These are phyloP conservation scores for Pampusana beccarii DNA, from an alignment of 2,113 vertebrate species.

Conservation along the genomic window DNA sequence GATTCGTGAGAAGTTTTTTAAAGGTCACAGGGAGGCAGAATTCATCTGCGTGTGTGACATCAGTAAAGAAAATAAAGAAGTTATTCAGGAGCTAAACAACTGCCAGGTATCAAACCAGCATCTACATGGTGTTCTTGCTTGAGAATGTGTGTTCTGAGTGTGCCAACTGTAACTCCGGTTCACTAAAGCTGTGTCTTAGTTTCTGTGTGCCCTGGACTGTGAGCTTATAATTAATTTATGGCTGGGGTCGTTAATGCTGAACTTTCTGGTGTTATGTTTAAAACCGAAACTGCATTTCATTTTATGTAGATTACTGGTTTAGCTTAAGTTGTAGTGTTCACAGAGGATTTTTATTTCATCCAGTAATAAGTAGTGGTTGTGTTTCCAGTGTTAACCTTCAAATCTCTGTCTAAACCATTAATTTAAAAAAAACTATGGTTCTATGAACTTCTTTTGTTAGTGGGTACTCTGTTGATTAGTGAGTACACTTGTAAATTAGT, in stretches of 20 bases:
- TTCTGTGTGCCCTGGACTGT: neutral
- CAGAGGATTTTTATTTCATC: neutral
- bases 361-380: neutral
- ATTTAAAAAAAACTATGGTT: neutral
- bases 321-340: neutral
- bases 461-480: neutral
- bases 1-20: conserved; percentile 92
- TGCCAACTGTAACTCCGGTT: neutral
- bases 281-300: neutral
- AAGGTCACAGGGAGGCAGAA: conserved; percentile 95
- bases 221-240: neutral
- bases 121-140: neutral
- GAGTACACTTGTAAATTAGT: neutral
- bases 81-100: conserved; percentile 99
- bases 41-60: conserved; percentile 99
- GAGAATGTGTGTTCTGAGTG: neutral
- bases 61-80: conserved; percentile 97
- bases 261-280: neutral
- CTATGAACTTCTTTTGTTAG: neutral
- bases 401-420: neutral
- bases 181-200: neutral
- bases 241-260: neutral
- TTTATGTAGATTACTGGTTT: neutral
- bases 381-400: neutral
- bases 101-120: conserved; percentile 85